Conservation (phyloP, 2,888 invertebrate genomes). For the Odontomyia ornata region DNA sequence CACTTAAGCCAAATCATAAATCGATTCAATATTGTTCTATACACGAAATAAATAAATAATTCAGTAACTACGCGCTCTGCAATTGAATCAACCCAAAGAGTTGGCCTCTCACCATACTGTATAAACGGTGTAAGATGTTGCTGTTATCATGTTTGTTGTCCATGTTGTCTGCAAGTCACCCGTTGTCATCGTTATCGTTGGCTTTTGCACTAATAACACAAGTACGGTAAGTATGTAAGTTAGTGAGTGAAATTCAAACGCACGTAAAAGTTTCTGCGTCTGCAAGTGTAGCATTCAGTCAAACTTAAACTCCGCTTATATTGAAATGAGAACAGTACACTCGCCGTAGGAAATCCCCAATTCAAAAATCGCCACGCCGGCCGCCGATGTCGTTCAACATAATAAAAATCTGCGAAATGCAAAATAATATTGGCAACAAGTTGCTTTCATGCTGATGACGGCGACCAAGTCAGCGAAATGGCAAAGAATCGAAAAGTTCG, state of each 20-base stretch:
- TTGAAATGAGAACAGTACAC: conserved; percentile 27
- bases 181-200: background rate
- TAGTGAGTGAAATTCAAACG: conserved; percentile 11
- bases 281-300: background rate
- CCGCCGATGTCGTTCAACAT: background rate
- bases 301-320: background rate
- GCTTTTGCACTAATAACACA: background rate
- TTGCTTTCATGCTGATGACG: background rate
- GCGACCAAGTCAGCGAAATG: background rate
- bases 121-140: background rate
- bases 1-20: conserved; percentile 42
- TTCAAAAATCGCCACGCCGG: conserved; percentile 20
- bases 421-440: conserved; percentile 14
- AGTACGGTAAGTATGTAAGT: background rate
- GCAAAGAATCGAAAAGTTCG: background rate
- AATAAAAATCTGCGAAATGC: conserved; percentile 37
- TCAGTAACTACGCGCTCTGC: conserved; percentile 29
- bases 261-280: background rate
- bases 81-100: conserved; percentile 26
- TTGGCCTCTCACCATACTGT: conserved; percentile 12
- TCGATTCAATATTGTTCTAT: conserved; percentile 39
- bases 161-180: background rate
- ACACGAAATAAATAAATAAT: conserved; percentile 41
- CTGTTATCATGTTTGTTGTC: background rate
- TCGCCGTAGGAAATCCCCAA: conserved; percentile 38